phyloP scores from a whole-genome alignment of 2,113 vertebrate genomes.

The Steatornis caripensis region DNA sequence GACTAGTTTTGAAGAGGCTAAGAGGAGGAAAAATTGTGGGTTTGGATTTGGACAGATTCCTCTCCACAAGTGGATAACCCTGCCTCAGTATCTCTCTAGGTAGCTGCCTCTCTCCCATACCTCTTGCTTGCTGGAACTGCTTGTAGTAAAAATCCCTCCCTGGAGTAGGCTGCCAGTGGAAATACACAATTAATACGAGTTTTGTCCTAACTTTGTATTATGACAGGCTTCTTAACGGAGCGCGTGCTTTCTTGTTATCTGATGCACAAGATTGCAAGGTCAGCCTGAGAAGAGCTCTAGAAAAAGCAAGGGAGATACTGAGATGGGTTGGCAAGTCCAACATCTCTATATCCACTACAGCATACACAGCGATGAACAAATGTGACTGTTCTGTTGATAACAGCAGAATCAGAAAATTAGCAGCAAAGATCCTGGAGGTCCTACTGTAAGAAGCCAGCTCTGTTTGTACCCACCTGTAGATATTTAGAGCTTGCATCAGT shows the following conservation, averaged over 20 bases:
- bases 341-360: not conserved
- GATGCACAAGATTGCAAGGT: not conserved
- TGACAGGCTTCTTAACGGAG: not conserved
- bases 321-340: not conserved
- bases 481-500: not conserved
- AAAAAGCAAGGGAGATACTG: not conserved
- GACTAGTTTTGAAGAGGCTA: not conserved
- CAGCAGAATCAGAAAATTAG: not conserved
- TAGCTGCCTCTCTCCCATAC: not conserved
- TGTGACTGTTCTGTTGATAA: not conserved
- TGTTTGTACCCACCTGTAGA: not conserved
- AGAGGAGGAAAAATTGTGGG: not conserved
- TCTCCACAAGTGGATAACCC: not conserved
- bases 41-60: not conserved
- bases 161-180: not conserved
- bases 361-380: not conserved
- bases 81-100: not conserved
- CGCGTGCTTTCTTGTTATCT: fast-evolving
- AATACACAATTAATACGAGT: not conserved
- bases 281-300: not conserved
- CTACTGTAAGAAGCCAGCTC: not conserved
- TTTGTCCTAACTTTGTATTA: not conserved
- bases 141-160: not conserved
- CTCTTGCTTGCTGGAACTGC: not conserved
- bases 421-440: not conserved